Conservation (phyloP, 2,888 invertebrate genomes). For the Scaptomyza reducta region DNA sequence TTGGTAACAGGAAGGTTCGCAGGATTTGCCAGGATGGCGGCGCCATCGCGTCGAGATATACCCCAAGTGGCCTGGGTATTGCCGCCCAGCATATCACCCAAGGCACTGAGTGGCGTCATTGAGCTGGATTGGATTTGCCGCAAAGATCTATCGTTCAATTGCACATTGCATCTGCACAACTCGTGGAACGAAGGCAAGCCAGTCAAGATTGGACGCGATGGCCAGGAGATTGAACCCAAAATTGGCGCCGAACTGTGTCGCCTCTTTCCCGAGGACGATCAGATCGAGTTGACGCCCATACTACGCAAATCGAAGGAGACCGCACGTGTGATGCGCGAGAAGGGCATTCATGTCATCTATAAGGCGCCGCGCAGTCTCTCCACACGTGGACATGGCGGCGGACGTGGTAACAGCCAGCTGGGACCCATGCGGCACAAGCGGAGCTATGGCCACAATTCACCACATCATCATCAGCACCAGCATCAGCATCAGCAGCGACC, state of each 20-base stretch:
- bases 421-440: constrained; percentile 70
- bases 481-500: constrained; percentile 85
- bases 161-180: constrained; percentile 96
- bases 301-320: constrained; percentile 93
- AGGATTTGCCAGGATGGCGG: constrained; percentile 95
- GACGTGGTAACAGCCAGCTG: constrained; percentile 76
- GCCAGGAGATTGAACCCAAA: constrained; percentile 98
- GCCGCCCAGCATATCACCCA: constrained; percentile 95
- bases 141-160: constrained; percentile 96
- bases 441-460: constrained; percentile 82
- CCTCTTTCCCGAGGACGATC: constrained; percentile 96
- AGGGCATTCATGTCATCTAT: constrained; percentile 83
- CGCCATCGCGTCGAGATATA: constrained; percentile 95
- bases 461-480: constrained; percentile 86
- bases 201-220: constrained; percentile 99
- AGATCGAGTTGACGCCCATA: constrained; percentile 94
- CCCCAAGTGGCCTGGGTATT: constrained; percentile 96
- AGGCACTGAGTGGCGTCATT: constrained; percentile 97
- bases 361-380: constrained; percentile 85
- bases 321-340: constrained; percentile 87
- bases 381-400: constrained; percentile 81
- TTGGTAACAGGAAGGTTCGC: constrained; percentile 89
- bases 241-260: constrained; percentile 96
- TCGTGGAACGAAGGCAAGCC: constrained; percentile 99
- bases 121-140: constrained; percentile 98